Evolutionary conservation across 2,888 invertebrate species (phyloP).

Genomic region (Microctonus aethiopoides): DNA sequence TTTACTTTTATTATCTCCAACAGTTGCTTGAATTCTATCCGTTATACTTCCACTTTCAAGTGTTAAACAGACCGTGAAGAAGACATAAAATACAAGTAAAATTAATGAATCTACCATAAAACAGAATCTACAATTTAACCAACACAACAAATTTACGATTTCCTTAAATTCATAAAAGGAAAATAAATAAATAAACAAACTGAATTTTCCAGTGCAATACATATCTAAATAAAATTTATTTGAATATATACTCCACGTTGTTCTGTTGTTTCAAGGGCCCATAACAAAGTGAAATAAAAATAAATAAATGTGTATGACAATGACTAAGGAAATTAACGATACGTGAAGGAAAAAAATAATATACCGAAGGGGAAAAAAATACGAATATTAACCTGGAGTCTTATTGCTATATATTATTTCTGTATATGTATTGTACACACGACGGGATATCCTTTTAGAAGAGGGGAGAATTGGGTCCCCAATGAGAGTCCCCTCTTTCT

Average conservation of each 20-base stretch:
- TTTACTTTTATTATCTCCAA: background rate
- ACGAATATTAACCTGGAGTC: background rate
- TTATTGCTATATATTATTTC: background rate
- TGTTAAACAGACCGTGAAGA: constrained; percentile 34
- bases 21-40: background rate
- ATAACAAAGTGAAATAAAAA: background rate
- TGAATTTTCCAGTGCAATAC: too few species aligned
- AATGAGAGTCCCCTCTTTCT: constrained; percentile 1
- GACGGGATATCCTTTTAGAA: constrained; percentile 9
- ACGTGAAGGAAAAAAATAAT: background rate
- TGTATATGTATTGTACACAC: background rate
- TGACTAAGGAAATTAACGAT: background rate
- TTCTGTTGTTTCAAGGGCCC: too few species aligned
- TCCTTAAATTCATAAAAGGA: background rate
- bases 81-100: constrained; percentile 8
- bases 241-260: too few species aligned
- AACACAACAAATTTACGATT: constrained; percentile 7
- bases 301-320: constrained; percentile 1
- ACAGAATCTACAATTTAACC: constrained; percentile 14
- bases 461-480: constrained; percentile 16
- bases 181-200: background rate
- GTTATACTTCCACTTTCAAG: constrained; percentile 17
- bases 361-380: background rate
- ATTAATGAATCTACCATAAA: constrained; percentile 2
- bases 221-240: too few species aligned